Evolutionary conservation across 1,140 invertebrate genomes (phyloP), one percentile per base, ranked within the genome.

Genomic region (Mamestra configurata): DNA sequence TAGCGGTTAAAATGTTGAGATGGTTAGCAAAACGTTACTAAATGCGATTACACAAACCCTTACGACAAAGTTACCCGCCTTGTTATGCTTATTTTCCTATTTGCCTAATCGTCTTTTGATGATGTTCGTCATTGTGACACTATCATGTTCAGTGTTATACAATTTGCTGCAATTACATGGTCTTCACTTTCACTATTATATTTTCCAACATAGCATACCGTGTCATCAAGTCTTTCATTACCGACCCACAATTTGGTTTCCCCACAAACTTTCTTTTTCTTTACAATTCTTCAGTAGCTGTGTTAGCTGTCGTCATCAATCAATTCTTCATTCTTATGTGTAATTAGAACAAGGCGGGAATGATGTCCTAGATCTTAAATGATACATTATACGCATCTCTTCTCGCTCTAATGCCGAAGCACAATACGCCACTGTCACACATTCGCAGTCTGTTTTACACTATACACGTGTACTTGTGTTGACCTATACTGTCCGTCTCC

Each of bases 51-150:
- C 88, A 89, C 84, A 90, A 90, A 87, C 80, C 78, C 75, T 84
- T 84, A 86, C 84, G 84, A 90, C 86, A 87, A 86, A 71, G 82
- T 86, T 86, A 82, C 79, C 70, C 77, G 20, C 40, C 72, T 55
- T 88, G 82, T 87, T 84, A 86, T 86, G 84, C 82, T 87, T 79
- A 85, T 89, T 87, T 86, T 88, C 77, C 76, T 84, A 87, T 87
- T 89, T 86, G 75, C 82, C 79, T 92, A 93, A 92, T 92, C 85
- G 87, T 79, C 81, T 92, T 92, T 93, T 93, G 88, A 92, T 92
- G 86, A 73, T 78, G 78, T 81, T 81, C 78, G 82, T 86, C 80
- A 84, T 91, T 85, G 84, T 89, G 72, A 76, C 72, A 76, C 55
- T 76, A 71, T 83, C 78, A 75, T 86, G 77, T 76, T 83, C 66